Evolutionary conservation across 2,888 invertebrate genomes (phyloP), one percentile per base, ranked within the genome.

Genomic region (Shargacucullia verbasci): DNA sequence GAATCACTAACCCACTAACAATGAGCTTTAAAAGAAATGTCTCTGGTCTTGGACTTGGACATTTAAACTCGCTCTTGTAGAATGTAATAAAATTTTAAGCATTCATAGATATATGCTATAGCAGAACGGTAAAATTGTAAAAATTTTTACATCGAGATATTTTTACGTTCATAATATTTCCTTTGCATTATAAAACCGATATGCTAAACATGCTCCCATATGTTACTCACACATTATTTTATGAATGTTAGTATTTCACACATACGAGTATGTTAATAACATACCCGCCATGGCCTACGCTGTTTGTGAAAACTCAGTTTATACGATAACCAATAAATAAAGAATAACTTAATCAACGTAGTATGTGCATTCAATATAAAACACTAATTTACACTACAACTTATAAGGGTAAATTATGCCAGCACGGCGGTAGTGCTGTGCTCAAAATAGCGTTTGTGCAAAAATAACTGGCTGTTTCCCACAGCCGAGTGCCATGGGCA

Each of bases 391-490:
- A 29, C 12, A 13, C 15, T 38, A 54, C 14, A 53, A 45, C 10
- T 37, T 49, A 41, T 35, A 50, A 34, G 50, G 31, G 37, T 72
- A 58, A 59, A 55, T 45, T 64, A 57, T 45, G 43, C 58, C 34
- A 64, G 59, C 53, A 48, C 35, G 39, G 41, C 55, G 45, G 38
- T 63, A 60, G 37, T 47, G 43, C 14, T 58, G 39, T 31, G 59
- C 49, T 70, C 27, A 62, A 71, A 74, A 74, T 76, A 78, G 70
- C 43, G 37, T 41, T 49, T 52, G 65, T 53, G 76, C 78, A 69
- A 76, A 83, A 79, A 82, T 78, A 81, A 54, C 70, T 54, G 44
- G 54, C 66, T 62, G 70, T 80, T 82, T 76, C 75, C 65, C 73
- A 76, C 76, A 71, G 59, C 60, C 60, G 57, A 70, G 59, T 74